phyloP scores from a whole-genome alignment of 2,113 vertebrate species.

The Crotalus horridus region DNA sequence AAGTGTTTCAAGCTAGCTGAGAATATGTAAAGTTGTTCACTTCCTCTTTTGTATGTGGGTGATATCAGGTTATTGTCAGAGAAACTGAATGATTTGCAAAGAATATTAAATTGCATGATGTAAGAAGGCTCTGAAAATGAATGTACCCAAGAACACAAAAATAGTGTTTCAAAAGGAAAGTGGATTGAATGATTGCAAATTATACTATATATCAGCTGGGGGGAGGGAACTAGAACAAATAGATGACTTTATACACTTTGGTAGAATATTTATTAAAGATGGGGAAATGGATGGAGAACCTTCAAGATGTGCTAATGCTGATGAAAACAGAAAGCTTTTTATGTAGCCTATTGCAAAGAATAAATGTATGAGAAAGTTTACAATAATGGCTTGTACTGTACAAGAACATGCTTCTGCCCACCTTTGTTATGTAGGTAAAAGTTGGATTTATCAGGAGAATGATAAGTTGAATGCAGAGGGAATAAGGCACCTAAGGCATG shows the following conservation, averaged over 20 bases:
- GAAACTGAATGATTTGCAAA: background rate
- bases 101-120: background rate
- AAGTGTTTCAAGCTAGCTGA: background rate
- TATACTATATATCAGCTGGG: background rate
- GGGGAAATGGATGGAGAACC: background rate
- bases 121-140: background rate
- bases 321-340: background rate
- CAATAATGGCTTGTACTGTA: background rate
- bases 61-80: background rate
- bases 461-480: background rate
- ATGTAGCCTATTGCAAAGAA: background rate
- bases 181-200: background rate
- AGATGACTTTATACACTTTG: background rate
- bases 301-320: background rate
- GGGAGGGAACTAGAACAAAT: background rate
- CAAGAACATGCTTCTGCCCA: background rate
- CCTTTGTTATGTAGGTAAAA: background rate
- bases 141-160: background rate
- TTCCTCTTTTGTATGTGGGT: background rate
- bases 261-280: background rate
- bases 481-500: background rate
- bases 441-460: background rate
- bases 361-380: background rate
- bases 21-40: background rate
- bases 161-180: background rate